Percentiles rank a stretch among this genome's conserved stretches.
Evolutionary conservation across 1,140 invertebrate species (phyloP).

Genomic region (Solenopsis fugax): DNA sequence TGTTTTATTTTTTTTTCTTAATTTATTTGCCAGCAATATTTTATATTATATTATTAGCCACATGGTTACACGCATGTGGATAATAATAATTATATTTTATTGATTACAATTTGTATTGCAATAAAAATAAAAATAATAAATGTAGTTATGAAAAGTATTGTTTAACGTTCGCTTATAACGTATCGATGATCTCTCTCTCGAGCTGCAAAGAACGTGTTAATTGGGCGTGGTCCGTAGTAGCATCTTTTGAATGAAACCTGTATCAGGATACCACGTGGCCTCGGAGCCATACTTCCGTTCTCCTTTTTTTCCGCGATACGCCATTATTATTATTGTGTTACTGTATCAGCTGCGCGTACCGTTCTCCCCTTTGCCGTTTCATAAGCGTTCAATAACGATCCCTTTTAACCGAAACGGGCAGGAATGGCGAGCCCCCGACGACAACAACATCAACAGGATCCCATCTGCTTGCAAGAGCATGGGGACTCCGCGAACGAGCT

Average conservation of each 20-base stretch:
- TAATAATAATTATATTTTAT: not conserved
- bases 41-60: not conserved
- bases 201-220: constrained; percentile 19
- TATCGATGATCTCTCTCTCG: constrained; percentile 4
- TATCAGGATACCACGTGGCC: constrained; percentile 82
- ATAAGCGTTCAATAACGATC: constrained; percentile 69
- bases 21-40: not conserved
- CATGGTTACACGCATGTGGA: not conserved
- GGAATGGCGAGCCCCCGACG: constrained; percentile 83
- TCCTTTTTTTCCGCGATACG: constrained; percentile 32
- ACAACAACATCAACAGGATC: constrained; percentile 84
- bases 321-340: constrained; percentile 69
- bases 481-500: constrained; percentile 32
- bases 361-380: constrained; percentile 60
- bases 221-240: constrained; percentile 85
- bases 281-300: constrained; percentile 75
- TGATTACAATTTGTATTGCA: not conserved
- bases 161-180: not conserved
- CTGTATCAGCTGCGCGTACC: constrained; percentile 58
- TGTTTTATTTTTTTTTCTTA: not conserved
- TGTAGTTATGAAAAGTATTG: not conserved
- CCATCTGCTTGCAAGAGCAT: constrained; percentile 78
- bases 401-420: constrained; percentile 75
- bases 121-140: not conserved
- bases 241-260: constrained; percentile 85